These are phyloP conservation scores for Vanessa cardui DNA, from an alignment of 2,888 invertebrate species.

Conservation along the genomic window DNA sequence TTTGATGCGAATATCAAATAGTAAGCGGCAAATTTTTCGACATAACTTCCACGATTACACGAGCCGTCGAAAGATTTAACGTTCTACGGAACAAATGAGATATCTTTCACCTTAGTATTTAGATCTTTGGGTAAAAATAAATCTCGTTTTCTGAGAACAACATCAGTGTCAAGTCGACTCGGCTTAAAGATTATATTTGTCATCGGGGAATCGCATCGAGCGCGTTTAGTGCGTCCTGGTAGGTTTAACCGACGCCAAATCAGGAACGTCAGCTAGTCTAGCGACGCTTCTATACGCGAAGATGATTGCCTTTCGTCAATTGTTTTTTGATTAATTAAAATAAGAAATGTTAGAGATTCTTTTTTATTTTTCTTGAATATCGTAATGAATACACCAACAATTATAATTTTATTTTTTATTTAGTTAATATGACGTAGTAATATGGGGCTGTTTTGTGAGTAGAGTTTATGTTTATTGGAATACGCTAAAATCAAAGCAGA, in stretches of 20 bases:
- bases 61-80: constrained; percentile 67
- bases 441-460: too few relatives aligned
- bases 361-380: too few relatives aligned
- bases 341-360: too few relatives aligned
- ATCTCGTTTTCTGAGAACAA: constrained; percentile 78
- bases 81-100: constrained; percentile 70
- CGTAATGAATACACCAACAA: too few relatives aligned
- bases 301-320: too few relatives aligned
- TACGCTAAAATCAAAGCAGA: too few relatives aligned
- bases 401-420: too few relatives aligned
- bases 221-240: constrained; percentile 54
- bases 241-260: constrained; percentile 17
- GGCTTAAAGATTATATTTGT: constrained; percentile 80
- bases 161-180: constrained; percentile 78
- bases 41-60: constrained; percentile 67
- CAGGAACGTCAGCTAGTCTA: constrained; percentile 2
- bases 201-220: constrained; percentile 73
- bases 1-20: constrained; percentile 72
- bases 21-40: constrained; percentile 70
- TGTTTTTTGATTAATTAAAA: neutral
- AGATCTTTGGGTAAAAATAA: constrained; percentile 80
- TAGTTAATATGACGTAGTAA: too few relatives aligned
- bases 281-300: neutral
- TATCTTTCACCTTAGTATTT: constrained; percentile 82
- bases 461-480: too few relatives aligned